A percentile compares a stretch with the other conserved stretches of the same genome.
Conservation (phyloP, 2,888 invertebrate species). For the Pseudoips prasinana region DNA sequence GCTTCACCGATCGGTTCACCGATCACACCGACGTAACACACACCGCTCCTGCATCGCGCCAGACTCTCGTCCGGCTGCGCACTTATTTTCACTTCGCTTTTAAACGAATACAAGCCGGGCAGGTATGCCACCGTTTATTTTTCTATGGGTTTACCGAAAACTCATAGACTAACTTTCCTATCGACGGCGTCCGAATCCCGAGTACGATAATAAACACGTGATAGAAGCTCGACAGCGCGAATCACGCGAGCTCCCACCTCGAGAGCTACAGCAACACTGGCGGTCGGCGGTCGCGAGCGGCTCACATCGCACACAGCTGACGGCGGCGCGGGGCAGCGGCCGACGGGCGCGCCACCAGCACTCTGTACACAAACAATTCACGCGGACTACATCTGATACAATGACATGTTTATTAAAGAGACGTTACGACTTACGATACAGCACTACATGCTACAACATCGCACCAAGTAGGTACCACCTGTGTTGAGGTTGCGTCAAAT, state of each 20-base stretch:
- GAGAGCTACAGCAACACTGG: conserved; percentile 40
- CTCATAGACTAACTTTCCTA: background rate
- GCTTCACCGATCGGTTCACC: conserved; percentile 32
- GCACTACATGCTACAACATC: too few species aligned
- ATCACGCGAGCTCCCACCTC: conserved; percentile 42
- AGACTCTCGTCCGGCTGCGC: background rate
- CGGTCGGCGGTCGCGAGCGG: conserved; percentile 9
- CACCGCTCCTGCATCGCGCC: conserved; percentile 24
- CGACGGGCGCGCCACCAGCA: conserved; percentile 1
- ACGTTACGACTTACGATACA: too few species aligned
- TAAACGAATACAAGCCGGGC: background rate
- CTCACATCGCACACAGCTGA: conserved; percentile 3
- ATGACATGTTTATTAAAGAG: too few species aligned
- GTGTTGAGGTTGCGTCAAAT: too few species aligned
- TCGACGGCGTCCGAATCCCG: conserved; percentile 5
- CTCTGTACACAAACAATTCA: background rate
- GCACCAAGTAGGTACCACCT: too few species aligned
- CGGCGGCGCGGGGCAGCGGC: conserved; percentile 7
- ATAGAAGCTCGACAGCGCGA: conserved; percentile 5
- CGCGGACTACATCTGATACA: too few species aligned
- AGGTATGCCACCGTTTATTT: background rate
- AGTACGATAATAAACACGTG: conserved; percentile 51
- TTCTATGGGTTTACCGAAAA: background rate
- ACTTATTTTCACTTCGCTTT: conserved; percentile 1
- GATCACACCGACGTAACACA: conserved; percentile 26